phyloP scores from a whole-genome alignment of 2,888 invertebrate species.

The Orgyia antiqua region DNA sequence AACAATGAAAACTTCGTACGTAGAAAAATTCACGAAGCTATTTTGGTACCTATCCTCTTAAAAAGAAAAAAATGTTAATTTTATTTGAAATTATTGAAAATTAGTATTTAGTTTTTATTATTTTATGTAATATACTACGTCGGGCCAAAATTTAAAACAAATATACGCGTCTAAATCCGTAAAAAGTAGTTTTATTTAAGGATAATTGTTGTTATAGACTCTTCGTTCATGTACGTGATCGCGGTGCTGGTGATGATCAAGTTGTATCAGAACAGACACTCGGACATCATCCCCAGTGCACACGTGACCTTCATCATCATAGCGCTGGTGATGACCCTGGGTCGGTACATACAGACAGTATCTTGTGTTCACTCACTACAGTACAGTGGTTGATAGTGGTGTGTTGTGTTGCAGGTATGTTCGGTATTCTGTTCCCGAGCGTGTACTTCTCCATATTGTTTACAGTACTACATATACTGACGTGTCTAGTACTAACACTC shows the following conservation, averaged over 20 bases:
- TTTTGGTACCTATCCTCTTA: too few relatives aligned
- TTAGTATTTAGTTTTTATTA: too few relatives aligned
- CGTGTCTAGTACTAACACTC: slow-evolving; percentile 81
- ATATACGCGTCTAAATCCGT: too few relatives aligned
- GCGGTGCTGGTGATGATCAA: slow-evolving; percentile 91
- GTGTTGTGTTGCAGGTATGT: slow-evolving; percentile 59
- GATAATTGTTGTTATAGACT: slow-evolving; percentile 86
- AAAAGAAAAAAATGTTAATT: too few relatives aligned
- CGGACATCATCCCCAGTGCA: slow-evolving; percentile 91
- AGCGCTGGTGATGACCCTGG: slow-evolving; percentile 85
- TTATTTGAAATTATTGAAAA: too few relatives aligned
- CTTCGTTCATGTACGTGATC: slow-evolving; percentile 95
- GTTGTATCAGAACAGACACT: slow-evolving; percentile 91
- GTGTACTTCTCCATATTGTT: slow-evolving; percentile 85
- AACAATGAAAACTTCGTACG: too few relatives aligned
- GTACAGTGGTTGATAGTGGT: too few relatives aligned
- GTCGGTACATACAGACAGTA: slow-evolving; percentile 58
- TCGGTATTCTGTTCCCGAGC: slow-evolving; percentile 82
- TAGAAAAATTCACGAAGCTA: too few relatives aligned
- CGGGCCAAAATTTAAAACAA: too few relatives aligned
- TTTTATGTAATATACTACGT: too few relatives aligned
- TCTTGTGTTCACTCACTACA: too few relatives aligned
- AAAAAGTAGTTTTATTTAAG: too few relatives aligned
- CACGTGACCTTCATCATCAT: slow-evolving; percentile 87
- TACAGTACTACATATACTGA: slow-evolving; percentile 81